Evolutionary conservation across 2,888 invertebrate species (phyloP), one percentile per base, ranked within the genome.

Genomic region (Nasonovia ribisnigri): DNA sequence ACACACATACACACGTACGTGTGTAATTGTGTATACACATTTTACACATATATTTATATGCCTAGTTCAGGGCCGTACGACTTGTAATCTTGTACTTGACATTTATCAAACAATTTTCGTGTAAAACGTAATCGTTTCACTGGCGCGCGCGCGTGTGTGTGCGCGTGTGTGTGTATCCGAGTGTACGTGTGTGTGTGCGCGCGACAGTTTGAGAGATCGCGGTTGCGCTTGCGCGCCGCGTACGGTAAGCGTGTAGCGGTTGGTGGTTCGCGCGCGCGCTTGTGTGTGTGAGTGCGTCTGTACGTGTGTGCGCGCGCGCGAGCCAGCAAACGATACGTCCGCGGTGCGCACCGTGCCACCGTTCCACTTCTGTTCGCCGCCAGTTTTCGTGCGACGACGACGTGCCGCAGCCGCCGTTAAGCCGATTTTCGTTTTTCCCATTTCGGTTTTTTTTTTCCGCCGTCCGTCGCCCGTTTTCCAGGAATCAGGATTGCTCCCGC

Each of bases 31-130:
- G 20, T 36, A 77, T 77, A 77, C 77, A 36, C 8, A 36, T 77
- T 77, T 77, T 77, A 77, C 77, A 24, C 13, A 16, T 24, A 46
- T 11, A 5, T n/a, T 36, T 86, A 48, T 92, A 67, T 60, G 90
- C 89, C 90, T 93, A 93, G 93, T 93, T 93, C 93, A 93, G 88
- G 93, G 93, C 46, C 93, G 86, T 26, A 20, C 93, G 43, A 93
- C 84, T 89, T n/a, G 90, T 93, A 93, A 93, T 93, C 93, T 93
- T 93, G 93, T 93, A 93, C 93, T 93, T 93, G 93, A 93, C 93
- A 93, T 93, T 93, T 90, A 93, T 93, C 89, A 84, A 89, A 93
- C 93, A 60, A 57, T 92, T 89, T 90, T 90, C 84, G 89, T 60
- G 88, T 84, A 90, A 93, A 93, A 86, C 90, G 93, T 93, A 93